Percentiles rank a stretch among this genome's conserved stretches.
These are phyloP conservation scores for Solea solea DNA, from an alignment of 2,113 vertebrate species.

Conservation along the genomic window DNA sequence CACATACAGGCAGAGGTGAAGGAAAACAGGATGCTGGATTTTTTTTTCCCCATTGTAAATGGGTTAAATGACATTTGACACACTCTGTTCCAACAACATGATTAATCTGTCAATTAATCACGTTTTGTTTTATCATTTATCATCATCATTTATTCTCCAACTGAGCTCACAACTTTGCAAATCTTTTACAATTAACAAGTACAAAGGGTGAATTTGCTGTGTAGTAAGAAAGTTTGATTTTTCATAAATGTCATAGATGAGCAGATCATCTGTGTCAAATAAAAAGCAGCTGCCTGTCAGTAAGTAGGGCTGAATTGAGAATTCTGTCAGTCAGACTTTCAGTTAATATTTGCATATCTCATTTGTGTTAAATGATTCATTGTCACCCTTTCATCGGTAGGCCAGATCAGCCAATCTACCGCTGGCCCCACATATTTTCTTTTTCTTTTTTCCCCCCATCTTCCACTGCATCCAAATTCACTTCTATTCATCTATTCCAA, in stretches of 20 bases:
- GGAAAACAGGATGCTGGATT: not conserved
- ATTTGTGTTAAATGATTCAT: slow-evolving; percentile 72
- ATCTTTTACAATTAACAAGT: too few species aligned
- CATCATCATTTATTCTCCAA: too few species aligned
- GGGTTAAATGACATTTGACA: not conserved
- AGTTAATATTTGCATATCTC: slow-evolving; percentile 57
- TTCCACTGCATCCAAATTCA: slow-evolving; percentile 72
- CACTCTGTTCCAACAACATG: not conserved
- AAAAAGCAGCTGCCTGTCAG: not conserved
- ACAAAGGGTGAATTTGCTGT: too few species aligned
- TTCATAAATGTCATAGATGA: too few species aligned
- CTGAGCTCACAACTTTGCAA: too few species aligned
- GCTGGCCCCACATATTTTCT: slow-evolving; percentile 40
- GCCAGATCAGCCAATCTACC: slow-evolving; percentile 30
- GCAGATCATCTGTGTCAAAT: too few species aligned
- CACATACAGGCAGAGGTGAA: not conserved
- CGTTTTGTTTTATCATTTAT: too few species aligned
- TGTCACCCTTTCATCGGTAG: slow-evolving; percentile 68
- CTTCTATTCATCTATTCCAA: slow-evolving; percentile 82
- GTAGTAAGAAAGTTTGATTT: too few species aligned
- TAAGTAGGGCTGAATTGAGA: slow-evolving; percentile 21
- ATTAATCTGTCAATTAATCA: too few species aligned
- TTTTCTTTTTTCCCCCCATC: not conserved
- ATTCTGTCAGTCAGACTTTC: slow-evolving; percentile 11
- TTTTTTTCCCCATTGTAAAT: not conserved